A percentile compares a stretch with the other conserved stretches of the same genome.
Conservation (phyloP, 1,140 invertebrate genomes). For the Drosophila carrolli region DNA sequence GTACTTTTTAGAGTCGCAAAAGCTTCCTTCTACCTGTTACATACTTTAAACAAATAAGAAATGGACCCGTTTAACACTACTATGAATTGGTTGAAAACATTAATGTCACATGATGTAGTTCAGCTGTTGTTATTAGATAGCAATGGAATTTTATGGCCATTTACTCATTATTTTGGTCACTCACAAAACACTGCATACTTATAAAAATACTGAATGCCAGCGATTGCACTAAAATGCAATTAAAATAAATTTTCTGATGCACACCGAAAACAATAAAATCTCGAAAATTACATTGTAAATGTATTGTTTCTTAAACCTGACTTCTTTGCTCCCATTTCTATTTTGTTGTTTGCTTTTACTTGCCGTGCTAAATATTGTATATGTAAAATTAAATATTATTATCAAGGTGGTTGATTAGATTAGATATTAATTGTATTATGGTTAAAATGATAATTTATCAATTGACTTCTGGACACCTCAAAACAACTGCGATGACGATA, state of each 20-base stretch:
- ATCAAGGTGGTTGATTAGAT: background rate
- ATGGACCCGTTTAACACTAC: background rate
- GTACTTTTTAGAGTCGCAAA: background rate
- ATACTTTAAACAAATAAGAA: background rate
- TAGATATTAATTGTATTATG: background rate
- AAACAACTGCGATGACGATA: conserved; percentile 23
- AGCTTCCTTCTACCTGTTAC: conserved; percentile 3
- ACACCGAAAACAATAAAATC: background rate
- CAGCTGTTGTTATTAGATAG: background rate
- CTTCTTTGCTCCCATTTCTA: background rate
- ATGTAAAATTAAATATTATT: background rate
- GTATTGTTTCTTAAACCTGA: background rate
- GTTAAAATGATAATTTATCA: conserved; percentile 4
- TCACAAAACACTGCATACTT: background rate
- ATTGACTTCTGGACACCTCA: conserved; percentile 8
- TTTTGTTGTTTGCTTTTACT: background rate
- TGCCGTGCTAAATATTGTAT: background rate
- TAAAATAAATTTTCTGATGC: background rate
- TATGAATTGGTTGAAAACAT: no score
- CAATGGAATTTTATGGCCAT: background rate
- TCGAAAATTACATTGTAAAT: background rate
- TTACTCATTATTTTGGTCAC: background rate
- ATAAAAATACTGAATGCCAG: background rate
- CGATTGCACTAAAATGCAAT: background rate
- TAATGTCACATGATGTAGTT: conserved; percentile 1